These are phyloP conservation scores for Periplaneta americana DNA, from an alignment of 1,140 invertebrate genomes.

Conservation along the genomic window DNA sequence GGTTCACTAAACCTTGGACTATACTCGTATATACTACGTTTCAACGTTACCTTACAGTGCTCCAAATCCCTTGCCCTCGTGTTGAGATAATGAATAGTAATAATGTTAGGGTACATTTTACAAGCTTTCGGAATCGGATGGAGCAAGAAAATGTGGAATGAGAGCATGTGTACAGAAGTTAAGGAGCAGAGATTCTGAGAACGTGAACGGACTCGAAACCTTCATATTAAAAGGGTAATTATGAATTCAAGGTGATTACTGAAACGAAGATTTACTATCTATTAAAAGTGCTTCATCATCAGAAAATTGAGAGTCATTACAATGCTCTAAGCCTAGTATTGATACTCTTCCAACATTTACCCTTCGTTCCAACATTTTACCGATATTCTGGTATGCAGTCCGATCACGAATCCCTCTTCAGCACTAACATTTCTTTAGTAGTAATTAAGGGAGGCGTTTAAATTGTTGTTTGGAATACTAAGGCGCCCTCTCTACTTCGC, in stretches of 20 bases:
- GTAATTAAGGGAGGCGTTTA: neutral
- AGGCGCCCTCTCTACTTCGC: neutral
- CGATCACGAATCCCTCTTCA: neutral
- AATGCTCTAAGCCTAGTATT: neutral
- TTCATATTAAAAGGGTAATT: neutral
- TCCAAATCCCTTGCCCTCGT: too few relatives aligned
- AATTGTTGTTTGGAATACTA: neutral
- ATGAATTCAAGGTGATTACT: neutral
- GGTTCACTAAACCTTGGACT: too few relatives aligned
- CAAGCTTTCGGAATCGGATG: too few relatives aligned
- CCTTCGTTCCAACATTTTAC: neutral
- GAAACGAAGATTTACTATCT: neutral
- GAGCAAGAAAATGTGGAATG: too few relatives aligned
- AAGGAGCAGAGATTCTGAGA: neutral
- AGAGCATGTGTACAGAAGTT: too few relatives aligned
- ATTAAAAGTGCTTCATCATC: neutral
- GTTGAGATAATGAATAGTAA: too few relatives aligned
- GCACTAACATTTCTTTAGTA: neutral
- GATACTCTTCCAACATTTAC: neutral
- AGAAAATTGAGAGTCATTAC: neutral
- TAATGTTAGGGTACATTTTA: too few relatives aligned
- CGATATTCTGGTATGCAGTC: neutral
- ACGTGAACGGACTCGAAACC: neutral
- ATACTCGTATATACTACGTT: too few relatives aligned
- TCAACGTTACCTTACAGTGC: too few relatives aligned